A percentile compares a stretch with the other conserved stretches of the same genome.
Evolutionary conservation across 2,113 vertebrate genomes (phyloP).

Genomic region (Sinocyclocheilus rhinocerous): DNA sequence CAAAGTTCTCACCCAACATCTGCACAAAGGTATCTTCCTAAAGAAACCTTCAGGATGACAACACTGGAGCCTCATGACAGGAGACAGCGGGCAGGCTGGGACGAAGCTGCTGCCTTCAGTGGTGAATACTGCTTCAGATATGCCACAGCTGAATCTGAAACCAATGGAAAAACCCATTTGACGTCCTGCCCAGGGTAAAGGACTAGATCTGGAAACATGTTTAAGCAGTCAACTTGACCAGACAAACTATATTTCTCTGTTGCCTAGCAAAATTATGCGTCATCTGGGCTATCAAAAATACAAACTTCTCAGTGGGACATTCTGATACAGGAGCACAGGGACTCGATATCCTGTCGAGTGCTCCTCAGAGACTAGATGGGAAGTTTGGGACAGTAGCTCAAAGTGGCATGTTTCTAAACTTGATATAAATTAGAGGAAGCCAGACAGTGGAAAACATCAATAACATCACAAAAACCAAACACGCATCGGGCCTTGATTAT

Average conservation of each 20-base stretch:
- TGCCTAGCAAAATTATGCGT: neutral
- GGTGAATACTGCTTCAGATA: conserved; percentile 35
- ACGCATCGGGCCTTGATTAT: neutral
- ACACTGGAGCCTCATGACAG: neutral
- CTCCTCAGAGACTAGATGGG: neutral
- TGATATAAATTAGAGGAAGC: neutral
- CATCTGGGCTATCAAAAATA: neutral
- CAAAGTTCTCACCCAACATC: neutral
- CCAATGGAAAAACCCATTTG: conserved; percentile 30
- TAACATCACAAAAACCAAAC: conserved; percentile 1
- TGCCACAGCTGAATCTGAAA: conserved; percentile 29
- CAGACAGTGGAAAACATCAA: conserved; percentile 9
- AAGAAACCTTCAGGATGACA: conserved; percentile 17
- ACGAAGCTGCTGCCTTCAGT: neutral
- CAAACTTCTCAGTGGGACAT: neutral
- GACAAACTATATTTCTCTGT: neutral
- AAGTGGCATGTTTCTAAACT: neutral
- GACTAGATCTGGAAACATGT: neutral
- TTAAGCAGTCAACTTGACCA: conserved; percentile 8
- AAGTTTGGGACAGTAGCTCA: conserved; percentile 25
- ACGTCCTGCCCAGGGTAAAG: neutral
- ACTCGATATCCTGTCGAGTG: conserved; percentile 1
- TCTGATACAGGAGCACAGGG: neutral
- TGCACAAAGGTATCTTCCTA: neutral
- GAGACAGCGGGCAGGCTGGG: neutral